Evolutionary conservation across 2,888 invertebrate species (phyloP).

Genomic region (Mesorhabditis belari): DNA sequence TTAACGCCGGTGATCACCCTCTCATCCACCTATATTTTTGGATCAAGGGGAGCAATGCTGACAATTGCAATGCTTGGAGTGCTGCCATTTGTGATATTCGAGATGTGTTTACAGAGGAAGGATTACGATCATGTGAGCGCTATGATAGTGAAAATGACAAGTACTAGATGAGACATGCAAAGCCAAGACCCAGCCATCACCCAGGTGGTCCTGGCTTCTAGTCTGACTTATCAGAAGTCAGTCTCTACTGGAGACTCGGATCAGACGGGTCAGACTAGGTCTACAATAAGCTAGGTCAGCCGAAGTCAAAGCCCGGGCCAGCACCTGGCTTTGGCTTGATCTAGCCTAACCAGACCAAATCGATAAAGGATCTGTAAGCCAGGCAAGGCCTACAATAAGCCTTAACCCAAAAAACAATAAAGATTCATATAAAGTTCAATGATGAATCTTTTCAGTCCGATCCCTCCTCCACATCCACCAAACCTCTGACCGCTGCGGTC

Average conservation of each 20-base stretch:
- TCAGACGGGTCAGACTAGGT: no score
- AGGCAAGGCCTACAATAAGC: no score
- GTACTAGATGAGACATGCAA: neutral
- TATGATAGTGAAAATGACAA: neutral
- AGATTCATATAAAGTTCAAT: no score
- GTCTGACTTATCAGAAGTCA: no score
- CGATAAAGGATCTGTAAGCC: no score
- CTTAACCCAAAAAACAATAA: no score
- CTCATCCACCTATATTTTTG: conserved; percentile 7
- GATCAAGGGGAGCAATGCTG: conserved; percentile 12
- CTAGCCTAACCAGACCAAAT: no score
- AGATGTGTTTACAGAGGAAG: conserved; percentile 15
- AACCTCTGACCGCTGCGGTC: neutral
- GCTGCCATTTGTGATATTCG: conserved; percentile 19
- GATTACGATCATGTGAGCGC: conserved; percentile 13
- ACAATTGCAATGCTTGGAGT: conserved; percentile 16
- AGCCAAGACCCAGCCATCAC: neutral
- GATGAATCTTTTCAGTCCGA: neutral
- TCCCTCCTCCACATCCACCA: neutral
- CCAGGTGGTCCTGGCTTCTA: no score
- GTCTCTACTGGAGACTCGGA: no score
- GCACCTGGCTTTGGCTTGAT: no score
- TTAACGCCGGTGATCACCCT: conserved; percentile 20
- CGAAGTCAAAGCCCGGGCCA: no score
- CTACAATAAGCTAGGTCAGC: no score